These are phyloP conservation scores for Florisuga fusca DNA, from an alignment of 2,797 vertebrate species.

Conservation along the genomic window DNA sequence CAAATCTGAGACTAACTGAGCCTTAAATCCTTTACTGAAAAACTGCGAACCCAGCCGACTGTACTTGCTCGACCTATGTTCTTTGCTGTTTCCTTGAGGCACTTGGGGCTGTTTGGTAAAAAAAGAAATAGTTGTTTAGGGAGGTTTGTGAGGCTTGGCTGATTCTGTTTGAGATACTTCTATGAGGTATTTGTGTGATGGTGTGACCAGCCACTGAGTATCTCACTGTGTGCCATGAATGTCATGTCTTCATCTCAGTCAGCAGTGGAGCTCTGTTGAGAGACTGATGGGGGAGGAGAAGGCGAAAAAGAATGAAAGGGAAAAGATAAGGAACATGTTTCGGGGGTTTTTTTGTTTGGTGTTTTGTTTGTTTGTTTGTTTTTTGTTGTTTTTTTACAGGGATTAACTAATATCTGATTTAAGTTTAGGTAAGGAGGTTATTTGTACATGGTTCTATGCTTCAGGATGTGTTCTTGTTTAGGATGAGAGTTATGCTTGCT, in stretches of 20 bases:
- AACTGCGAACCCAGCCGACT: neutral
- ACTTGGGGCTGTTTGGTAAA: neutral
- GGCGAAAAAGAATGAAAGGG: neutral
- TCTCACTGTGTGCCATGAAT: neutral
- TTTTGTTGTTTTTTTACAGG: neutral
- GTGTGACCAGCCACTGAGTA: neutral
- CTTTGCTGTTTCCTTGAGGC: neutral
- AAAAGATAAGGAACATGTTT: neutral
- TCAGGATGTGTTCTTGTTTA: neutral
- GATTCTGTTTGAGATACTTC: neutral
- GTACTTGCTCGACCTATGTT: neutral
- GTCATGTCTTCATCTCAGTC: neutral
- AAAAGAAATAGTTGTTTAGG: neutral
- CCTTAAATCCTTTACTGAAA: neutral
- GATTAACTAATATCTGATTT: neutral
- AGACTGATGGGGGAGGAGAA: neutral
- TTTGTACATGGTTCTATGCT: neutral
- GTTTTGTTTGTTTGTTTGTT: no score
- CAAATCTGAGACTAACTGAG: neutral
- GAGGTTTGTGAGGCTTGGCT: neutral
- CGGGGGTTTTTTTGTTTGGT: no score
- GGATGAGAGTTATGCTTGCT: neutral
- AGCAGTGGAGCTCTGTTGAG: neutral
- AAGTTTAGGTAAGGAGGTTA: neutral
- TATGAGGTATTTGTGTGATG: neutral